phyloP scores from a whole-genome alignment of 2,888 invertebrate species.

The Microplitis manilae region DNA sequence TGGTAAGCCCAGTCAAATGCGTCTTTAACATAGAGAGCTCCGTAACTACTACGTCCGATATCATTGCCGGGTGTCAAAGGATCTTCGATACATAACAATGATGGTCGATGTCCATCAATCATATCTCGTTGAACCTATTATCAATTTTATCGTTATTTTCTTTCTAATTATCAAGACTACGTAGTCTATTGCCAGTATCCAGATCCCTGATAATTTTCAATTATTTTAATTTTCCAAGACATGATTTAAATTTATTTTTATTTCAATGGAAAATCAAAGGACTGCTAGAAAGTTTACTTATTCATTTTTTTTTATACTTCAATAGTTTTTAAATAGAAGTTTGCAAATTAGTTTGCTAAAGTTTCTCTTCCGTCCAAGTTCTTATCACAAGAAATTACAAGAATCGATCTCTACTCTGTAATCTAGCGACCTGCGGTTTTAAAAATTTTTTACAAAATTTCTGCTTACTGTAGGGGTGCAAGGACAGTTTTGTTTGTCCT shows the following conservation, averaged over 20 bases:
- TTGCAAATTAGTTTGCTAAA: too few relatives aligned
- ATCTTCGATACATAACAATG: constrained; percentile 97
- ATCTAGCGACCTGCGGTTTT: too few relatives aligned
- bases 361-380: too few relatives aligned
- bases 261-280: too few relatives aligned
- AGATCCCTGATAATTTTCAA: neutral
- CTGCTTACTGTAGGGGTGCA: too few relatives aligned
- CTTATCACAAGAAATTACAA: too few relatives aligned
- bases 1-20: constrained; percentile 98
- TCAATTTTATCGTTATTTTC: neutral
- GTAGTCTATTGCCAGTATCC: neutral
- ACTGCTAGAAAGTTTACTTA: too few relatives aligned
- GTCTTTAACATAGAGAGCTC: constrained; percentile 89
- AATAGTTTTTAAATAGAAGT: too few relatives aligned
- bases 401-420: too few relatives aligned
- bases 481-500: too few relatives aligned
- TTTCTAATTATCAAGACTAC: neutral
- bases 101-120: constrained; percentile 94
- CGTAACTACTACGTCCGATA: constrained; percentile 97
- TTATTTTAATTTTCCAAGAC: neutral
- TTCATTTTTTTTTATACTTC: too few relatives aligned
- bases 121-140: constrained; percentile 86
- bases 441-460: too few relatives aligned
- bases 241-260: neutral
- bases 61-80: constrained; percentile 97